phyloP scores from a whole-genome alignment of 2,113 vertebrate genomes.

The Plecturocebus donacophilus region DNA sequence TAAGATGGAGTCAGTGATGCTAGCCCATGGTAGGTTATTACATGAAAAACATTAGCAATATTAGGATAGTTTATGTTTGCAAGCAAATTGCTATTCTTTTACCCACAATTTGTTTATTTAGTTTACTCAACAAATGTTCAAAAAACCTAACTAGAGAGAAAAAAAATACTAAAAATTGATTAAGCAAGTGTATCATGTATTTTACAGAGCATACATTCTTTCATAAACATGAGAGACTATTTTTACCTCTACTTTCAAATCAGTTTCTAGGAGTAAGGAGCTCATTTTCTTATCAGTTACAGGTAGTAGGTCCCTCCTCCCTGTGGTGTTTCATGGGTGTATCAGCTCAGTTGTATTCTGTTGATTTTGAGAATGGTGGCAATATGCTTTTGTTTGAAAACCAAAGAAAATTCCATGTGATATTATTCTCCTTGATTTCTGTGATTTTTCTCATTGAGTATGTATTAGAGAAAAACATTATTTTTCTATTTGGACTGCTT shows the following conservation, averaged over 20 bases:
- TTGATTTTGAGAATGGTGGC: background rate
- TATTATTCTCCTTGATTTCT: background rate
- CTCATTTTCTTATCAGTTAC: background rate
- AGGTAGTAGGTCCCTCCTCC: background rate
- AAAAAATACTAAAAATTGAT: background rate
- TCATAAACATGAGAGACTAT: background rate
- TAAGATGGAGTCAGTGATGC: no score
- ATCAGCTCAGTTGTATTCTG: background rate
- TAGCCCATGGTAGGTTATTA: no score
- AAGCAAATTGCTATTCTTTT: background rate
- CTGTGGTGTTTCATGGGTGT: background rate
- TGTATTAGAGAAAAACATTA: background rate
- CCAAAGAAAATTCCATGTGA: background rate
- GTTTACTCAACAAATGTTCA: background rate
- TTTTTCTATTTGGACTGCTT: background rate
- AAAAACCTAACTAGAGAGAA: background rate
- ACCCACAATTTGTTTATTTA: background rate
- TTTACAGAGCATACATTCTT: background rate
- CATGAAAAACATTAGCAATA: background rate
- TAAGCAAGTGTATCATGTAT: background rate
- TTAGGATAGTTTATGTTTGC: background rate
- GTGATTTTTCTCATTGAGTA: conserved; percentile 15
- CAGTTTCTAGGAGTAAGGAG: background rate
- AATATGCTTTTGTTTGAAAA: background rate
- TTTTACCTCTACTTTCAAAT: background rate